phyloP scores from a whole-genome alignment of 2,888 invertebrate species.

The Aphrophora alni region DNA sequence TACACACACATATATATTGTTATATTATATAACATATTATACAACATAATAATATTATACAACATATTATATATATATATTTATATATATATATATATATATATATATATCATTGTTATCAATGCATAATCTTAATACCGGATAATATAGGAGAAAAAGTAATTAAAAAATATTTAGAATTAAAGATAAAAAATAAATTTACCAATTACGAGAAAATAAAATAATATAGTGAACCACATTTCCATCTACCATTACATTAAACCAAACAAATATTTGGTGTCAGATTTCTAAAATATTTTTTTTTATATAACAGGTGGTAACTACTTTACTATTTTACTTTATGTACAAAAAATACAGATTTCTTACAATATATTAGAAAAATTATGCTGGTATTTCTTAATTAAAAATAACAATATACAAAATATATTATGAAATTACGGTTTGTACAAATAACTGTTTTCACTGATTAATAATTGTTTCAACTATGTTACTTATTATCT shows the following conservation, averaged over 20 bases:
- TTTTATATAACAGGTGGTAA: constrained; percentile 29
- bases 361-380: constrained; percentile 9
- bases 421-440: background rate
- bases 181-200: too few species aligned
- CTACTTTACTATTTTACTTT: constrained; percentile 24
- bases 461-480: background rate
- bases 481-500: background rate
- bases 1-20: too few species aligned
- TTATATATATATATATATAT: too few species aligned
- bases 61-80: too few species aligned
- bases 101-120: too few species aligned
- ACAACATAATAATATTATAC: too few species aligned
- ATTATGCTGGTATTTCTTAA: background rate
- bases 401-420: background rate
- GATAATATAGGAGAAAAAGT: too few species aligned
- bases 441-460: constrained; percentile 6
- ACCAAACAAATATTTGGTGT: constrained; percentile 9
- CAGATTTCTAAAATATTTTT: background rate
- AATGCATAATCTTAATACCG: too few species aligned
- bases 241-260: background rate
- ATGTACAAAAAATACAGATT: constrained; percentile 28
- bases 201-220: too few species aligned
- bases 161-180: too few species aligned
- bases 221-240: background rate
- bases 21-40: too few species aligned